Evolutionary conservation across 2,797 vertebrate genomes (phyloP), one percentile per base, ranked within the genome.

Genomic region (Enteromius thamalakanensis): DNA sequence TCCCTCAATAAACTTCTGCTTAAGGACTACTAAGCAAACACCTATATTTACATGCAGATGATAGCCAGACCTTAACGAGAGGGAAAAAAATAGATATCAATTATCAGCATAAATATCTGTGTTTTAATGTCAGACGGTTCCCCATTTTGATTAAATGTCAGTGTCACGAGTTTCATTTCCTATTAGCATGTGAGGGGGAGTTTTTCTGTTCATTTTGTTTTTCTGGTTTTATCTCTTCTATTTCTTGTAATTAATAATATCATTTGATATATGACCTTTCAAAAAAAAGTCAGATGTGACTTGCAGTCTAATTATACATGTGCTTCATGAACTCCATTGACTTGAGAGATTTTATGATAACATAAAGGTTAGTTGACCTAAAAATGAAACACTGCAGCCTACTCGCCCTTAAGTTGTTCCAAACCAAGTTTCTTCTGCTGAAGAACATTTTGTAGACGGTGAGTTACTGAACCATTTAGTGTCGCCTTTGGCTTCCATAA

Each of bases 111-210:
- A 68, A n/a, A 37, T 68, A 40, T 67, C 9, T 67, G 34, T 2
- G 6, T 68, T 29, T 64, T 64, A 37, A 68, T 68, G 34, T 68
- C 65, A 68, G 40, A 40, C 26, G 14, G n/a, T 76, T 76, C 74
- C n/a, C 34, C 9, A 42, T 76, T 76, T 14, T 40, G 53, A 60
- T 42, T 17, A 76, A 76, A 40, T 60, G 74, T 76, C 34, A 60
- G 15, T 60, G 53, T 76, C 74, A 76, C 4, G 0, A 60, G 74
- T 76, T 60, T 60, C 74, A 76, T 60, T 76, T 76, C 74, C 53
- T 4, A 6, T 55, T 12, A 0, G 11, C 6, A 7, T 53, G 29
- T 40, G 32, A 19, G 19, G 12, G 72, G 49, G 71, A 55, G 71
- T 72, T 72, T 71, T 72, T 72, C 45, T 7, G 45, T 51, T 72